phyloP scores from a whole-genome alignment of 2,113 vertebrate genomes.

The Vulpes ferrilata region DNA sequence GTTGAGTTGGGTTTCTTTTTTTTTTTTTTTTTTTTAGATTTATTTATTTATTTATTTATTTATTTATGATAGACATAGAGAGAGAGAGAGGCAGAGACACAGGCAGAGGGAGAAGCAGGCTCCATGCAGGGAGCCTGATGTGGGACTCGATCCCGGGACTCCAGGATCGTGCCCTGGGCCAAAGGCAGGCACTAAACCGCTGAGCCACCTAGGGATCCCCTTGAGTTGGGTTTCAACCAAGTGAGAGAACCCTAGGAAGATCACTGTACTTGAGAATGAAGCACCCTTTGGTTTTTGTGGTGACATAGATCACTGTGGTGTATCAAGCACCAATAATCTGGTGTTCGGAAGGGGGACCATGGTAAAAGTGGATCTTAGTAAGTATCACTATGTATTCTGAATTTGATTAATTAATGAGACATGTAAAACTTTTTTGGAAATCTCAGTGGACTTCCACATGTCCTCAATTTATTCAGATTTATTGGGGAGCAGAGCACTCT shows the following conservation, averaged over 20 bases:
- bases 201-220: too few species aligned
- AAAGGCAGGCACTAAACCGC: too few species aligned
- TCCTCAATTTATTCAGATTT: slow-evolving; percentile 13
- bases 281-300: slow-evolving; percentile 77
- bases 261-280: not conserved
- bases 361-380: slow-evolving; percentile 72
- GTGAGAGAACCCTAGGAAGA: not conserved
- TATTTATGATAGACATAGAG: too few species aligned
- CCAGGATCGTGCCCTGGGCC: too few species aligned
- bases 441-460: not conserved
- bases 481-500: not conserved
- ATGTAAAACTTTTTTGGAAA: slow-evolving; percentile 14
- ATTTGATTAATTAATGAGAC: slow-evolving; percentile 20
- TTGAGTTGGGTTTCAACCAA: slow-evolving; percentile 10
- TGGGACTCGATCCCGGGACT: too few species aligned
- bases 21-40: too few species aligned
- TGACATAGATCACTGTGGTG: slow-evolving; percentile 67
- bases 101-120: too few species aligned
- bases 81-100: too few species aligned
- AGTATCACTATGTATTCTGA: slow-evolving; percentile 63
- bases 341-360: slow-evolving; percentile 69
- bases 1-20: not conserved
- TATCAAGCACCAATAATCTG: not conserved
- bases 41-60: too few species aligned
- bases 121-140: too few species aligned